These are phyloP conservation scores for Pelosia muscerda DNA, from an alignment of 2,888 invertebrate species.

Conservation along the genomic window DNA sequence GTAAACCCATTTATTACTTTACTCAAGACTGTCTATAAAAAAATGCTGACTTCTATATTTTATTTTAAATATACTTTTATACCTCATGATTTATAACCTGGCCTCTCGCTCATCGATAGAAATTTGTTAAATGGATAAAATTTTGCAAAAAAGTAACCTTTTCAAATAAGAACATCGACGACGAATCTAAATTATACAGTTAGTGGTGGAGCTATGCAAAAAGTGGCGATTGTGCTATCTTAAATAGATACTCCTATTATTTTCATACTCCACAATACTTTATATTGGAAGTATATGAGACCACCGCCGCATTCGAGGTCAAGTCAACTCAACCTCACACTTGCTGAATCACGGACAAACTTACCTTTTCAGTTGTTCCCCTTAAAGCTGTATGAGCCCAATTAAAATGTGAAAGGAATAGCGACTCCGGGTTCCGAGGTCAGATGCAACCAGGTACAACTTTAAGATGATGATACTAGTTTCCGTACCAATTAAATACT, in stretches of 20 bases:
- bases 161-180: background rate
- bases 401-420: too few species aligned
- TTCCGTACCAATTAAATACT: background rate
- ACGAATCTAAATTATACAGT: background rate
- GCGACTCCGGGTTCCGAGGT: too few species aligned
- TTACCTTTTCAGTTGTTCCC: too few species aligned
- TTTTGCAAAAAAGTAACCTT: background rate
- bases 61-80: slow-evolving; percentile 21
- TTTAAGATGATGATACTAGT: background rate
- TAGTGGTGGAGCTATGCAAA: too few species aligned
- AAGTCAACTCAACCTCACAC: too few species aligned
- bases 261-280: too few species aligned
- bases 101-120: slow-evolving; percentile 26
- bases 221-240: too few species aligned
- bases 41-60: slow-evolving; percentile 14
- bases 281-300: too few species aligned
- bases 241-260: too few species aligned
- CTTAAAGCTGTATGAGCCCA: too few species aligned
- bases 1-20: slow-evolving; percentile 38
- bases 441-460: background rate
- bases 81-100: slow-evolving; percentile 13
- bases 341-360: too few species aligned
- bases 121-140: background rate
- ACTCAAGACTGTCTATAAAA: slow-evolving; percentile 21
- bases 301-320: too few species aligned